phyloP scores from a whole-genome alignment of 2,888 invertebrate species.

The Trachelus tabidus region DNA sequence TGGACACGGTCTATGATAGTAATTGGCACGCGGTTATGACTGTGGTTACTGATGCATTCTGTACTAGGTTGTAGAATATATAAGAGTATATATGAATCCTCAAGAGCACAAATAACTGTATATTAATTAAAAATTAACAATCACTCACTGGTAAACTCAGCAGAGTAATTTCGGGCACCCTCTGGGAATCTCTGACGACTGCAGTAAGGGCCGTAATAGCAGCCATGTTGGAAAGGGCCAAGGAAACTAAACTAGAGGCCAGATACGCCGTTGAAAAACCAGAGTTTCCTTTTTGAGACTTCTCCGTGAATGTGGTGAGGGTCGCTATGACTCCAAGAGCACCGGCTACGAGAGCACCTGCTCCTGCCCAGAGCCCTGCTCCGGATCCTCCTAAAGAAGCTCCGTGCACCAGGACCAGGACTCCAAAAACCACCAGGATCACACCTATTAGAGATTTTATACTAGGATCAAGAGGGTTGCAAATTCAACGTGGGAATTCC shows the following conservation, averaged over 20 bases:
- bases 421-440: slow-evolving; percentile 73
- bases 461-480: background rate
- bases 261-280: slow-evolving; percentile 71
- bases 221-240: slow-evolving; percentile 62
- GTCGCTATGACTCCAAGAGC: slow-evolving; percentile 72
- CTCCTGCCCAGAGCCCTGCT: slow-evolving; percentile 77
- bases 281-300: slow-evolving; percentile 37
- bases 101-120: too few relatives aligned
- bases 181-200: slow-evolving; percentile 72
- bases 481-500: background rate
- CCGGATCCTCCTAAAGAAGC: slow-evolving; percentile 71
- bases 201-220: slow-evolving; percentile 65
- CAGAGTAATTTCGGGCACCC: slow-evolving; percentile 50
- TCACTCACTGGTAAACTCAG: slow-evolving; percentile 50
- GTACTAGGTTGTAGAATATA: too few relatives aligned
- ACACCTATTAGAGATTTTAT: slow-evolving; percentile 63
- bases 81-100: too few relatives aligned
- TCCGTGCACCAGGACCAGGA: slow-evolving; percentile 73
- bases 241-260: slow-evolving; percentile 69
- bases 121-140: too few relatives aligned
- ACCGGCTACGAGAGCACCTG: slow-evolving; percentile 73
- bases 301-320: slow-evolving; percentile 48
- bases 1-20: too few relatives aligned
- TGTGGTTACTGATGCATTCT: too few relatives aligned
- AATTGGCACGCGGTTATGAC: too few relatives aligned